Evolutionary conservation across 2,888 invertebrate genomes (phyloP).

Genomic region (Chloroclystis v-ata): DNA sequence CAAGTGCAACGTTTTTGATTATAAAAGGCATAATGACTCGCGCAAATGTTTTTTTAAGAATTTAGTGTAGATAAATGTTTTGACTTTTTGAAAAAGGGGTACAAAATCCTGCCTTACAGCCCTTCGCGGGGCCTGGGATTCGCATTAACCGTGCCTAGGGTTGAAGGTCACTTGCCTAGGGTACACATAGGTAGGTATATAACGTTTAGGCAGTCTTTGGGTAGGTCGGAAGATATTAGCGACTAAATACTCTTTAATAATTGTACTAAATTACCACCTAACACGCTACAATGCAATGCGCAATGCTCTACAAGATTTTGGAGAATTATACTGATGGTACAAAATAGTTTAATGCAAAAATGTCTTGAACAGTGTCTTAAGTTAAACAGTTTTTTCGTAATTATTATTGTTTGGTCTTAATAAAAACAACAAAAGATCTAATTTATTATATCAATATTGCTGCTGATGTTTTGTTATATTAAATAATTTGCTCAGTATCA

Average conservation of each 20-base stretch:
- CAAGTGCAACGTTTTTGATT: too few species aligned
- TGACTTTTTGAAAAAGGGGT: not conserved
- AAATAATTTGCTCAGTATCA: too few species aligned
- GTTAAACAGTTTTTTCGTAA: too few species aligned
- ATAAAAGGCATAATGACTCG: too few species aligned
- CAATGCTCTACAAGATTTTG: slow-evolving; percentile 35
- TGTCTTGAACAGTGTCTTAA: too few species aligned
- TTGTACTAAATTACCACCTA: slow-evolving; percentile 54
- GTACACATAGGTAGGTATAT: slow-evolving; percentile 63
- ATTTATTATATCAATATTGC: too few species aligned
- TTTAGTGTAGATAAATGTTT: too few species aligned
- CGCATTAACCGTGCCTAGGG: slow-evolving; percentile 34
- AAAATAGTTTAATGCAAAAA: too few species aligned
- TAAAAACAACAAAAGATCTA: too few species aligned
- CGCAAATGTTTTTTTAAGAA: too few species aligned
- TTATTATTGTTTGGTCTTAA: too few species aligned
- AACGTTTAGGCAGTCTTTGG: slow-evolving; percentile 75
- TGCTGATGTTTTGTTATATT: too few species aligned
- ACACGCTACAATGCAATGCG: slow-evolving; percentile 48
- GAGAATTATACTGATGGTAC: slow-evolving; percentile 16
- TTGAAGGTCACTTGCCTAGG: slow-evolving; percentile 53
- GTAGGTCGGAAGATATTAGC: slow-evolving; percentile 78
- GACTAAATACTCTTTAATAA: slow-evolving; percentile 57
- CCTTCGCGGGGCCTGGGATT: slow-evolving; percentile 59
- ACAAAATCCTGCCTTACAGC: slow-evolving; percentile 57